Conservation (phyloP, 2,888 invertebrate species). For the Orgyia antiqua region DNA sequence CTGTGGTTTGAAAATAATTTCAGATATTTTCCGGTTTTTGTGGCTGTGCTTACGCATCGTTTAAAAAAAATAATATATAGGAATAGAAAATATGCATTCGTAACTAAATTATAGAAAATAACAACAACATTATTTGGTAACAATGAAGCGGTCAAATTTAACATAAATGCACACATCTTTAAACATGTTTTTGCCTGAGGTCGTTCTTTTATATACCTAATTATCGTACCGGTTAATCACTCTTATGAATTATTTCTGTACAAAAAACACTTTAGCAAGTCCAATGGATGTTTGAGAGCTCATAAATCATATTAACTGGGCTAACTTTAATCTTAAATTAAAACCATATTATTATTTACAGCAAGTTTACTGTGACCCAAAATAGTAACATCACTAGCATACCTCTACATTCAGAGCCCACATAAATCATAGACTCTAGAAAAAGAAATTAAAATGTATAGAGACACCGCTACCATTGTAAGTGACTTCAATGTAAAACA, state of each 20-base stretch:
- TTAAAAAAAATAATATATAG: no score
- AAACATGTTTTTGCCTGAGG: constrained; percentile 38
- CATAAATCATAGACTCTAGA: constrained; percentile 36
- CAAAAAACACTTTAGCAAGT: constrained; percentile 31
- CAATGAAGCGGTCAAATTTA: no score
- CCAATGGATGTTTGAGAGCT: constrained; percentile 18
- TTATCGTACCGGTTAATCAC: constrained; percentile 42
- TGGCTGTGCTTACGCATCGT: no score
- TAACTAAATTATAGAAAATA: no score
- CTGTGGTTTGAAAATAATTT: no score
- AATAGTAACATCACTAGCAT: constrained; percentile 30
- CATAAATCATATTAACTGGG: constrained; percentile 44
- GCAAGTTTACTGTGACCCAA: constrained; percentile 17
- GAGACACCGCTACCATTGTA: constrained; percentile 33
- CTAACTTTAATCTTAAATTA: constrained; percentile 21
- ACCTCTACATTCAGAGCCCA: constrained; percentile 35
- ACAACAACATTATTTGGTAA: no score
- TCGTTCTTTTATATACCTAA: constrained; percentile 40
- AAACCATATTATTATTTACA: constrained; percentile 21
- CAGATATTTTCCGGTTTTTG: no score
- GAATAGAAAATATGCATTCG: no score
- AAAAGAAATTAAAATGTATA: constrained; percentile 45
- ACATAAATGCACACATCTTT: no score
- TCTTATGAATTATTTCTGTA: constrained; percentile 46
- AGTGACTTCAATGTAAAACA: constrained; percentile 49